Evolutionary conservation across 53 echinoderm and acorn worm species (phyloP).

Genomic region (Stichopus horrens): DNA sequence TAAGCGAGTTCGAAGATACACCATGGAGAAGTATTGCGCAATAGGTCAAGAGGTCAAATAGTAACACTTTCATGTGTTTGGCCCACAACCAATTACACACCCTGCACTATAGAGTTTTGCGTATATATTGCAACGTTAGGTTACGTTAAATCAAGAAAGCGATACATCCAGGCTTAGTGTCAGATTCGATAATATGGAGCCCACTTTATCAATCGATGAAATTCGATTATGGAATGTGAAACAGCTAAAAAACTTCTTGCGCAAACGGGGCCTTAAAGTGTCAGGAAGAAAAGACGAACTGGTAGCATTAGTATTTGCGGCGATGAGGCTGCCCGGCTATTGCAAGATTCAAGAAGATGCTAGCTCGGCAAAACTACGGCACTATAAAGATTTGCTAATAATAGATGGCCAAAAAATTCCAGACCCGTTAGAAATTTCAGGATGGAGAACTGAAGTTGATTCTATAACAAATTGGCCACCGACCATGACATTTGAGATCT

Average conservation of each 20-base stretch:
- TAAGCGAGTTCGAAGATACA: conserved; percentile 29
- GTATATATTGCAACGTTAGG: not conserved
- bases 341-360: too few species aligned
- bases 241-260: not conserved
- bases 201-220: not conserved
- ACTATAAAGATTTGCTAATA: conserved; percentile 43
- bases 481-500: conserved; percentile 58
- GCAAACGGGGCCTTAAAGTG: conserved; percentile 24
- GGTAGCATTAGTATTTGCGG: not conserved
- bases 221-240: conserved; percentile 15
- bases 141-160: not conserved
- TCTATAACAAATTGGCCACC: conserved; percentile 55
- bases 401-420: conserved; percentile 43
- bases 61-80: too few species aligned
- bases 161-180: not conserved
- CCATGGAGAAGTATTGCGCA: conserved; percentile 30
- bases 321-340: not conserved
- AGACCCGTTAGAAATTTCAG: not conserved
- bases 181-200: not conserved
- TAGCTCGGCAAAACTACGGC: not conserved
- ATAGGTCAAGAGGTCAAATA: conserved; percentile 27
- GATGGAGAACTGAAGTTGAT: conserved; percentile 32
- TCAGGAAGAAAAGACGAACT: conserved; percentile 28
- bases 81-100: too few species aligned
- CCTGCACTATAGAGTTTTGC: not conserved